These are phyloP conservation scores for Dasysyrphus tricinctus DNA, from an alignment of 2,888 invertebrate genomes.

Conservation along the genomic window DNA sequence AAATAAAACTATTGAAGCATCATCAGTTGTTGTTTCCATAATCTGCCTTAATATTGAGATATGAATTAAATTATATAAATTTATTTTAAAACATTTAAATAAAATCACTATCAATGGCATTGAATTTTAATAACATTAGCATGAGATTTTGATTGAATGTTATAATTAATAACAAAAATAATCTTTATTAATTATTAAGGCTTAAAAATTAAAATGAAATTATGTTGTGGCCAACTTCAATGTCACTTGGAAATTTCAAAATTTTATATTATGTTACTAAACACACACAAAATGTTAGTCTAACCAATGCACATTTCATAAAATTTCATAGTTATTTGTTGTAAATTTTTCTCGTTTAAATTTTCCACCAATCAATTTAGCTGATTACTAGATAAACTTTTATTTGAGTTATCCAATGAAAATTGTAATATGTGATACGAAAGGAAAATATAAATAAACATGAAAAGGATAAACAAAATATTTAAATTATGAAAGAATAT, in stretches of 20 bases:
- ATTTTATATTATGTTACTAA: constrained; percentile 33
- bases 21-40: constrained; percentile 62
- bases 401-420: constrained; percentile 54
- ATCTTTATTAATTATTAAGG: constrained; percentile 16
- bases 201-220: constrained; percentile 21
- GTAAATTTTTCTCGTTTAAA: constrained; percentile 44
- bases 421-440: constrained; percentile 55
- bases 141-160: constrained; percentile 21
- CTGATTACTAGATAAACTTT: constrained; percentile 17
- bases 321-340: constrained; percentile 42
- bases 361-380: constrained; percentile 36
- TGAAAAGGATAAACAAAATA: constrained; percentile 31
- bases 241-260: constrained; percentile 20
- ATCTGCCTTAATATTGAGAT: constrained; percentile 72
- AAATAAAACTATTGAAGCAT: constrained; percentile 31
- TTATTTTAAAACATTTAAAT: constrained; percentile 45
- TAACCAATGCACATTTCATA: constrained; percentile 42
- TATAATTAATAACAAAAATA: constrained; percentile 16
- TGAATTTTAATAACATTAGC: constrained; percentile 32
- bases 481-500: constrained; percentile 41
- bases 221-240: constrained; percentile 10
- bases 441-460: constrained; percentile 38
- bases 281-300: constrained; percentile 40
- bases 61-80: constrained; percentile 48
- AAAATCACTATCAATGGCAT: constrained; percentile 22